Conservation (phyloP, 1,140 invertebrate species). For the Bombyx mandarina region DNA sequence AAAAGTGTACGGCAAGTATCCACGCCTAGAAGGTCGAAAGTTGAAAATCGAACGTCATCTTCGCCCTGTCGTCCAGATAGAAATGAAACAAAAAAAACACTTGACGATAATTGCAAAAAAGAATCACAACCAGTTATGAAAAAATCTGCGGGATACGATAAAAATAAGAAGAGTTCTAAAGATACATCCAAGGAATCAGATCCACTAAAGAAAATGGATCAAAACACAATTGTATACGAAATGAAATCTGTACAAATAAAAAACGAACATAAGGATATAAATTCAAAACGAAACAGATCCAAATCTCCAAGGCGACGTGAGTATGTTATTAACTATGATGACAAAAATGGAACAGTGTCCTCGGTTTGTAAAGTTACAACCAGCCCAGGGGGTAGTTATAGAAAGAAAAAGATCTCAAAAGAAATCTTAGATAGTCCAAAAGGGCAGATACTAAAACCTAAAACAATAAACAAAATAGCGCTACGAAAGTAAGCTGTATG, state of each 20-base stretch:
- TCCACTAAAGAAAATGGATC: background rate
- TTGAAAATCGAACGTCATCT: background rate
- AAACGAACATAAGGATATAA: conserved; percentile 16
- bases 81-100: background rate
- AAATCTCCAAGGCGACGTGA: conserved; percentile 36
- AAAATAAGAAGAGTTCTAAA: background rate
- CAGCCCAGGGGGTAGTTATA: conserved; percentile 27
- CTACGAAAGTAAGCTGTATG: conserved; percentile 61
- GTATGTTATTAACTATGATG: conserved; percentile 64
- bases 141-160: background rate
- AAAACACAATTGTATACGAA: conserved; percentile 5
- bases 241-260: conserved; percentile 16
- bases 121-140: background rate
- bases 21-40: background rate
- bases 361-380: conserved; percentile 51
- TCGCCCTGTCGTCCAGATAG: background rate
- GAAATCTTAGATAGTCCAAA: conserved; percentile 34
- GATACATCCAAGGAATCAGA: background rate
- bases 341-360: conserved; percentile 63
- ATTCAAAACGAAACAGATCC: conserved; percentile 13
- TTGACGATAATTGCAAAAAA: conserved; percentile 1
- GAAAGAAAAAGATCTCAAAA: conserved; percentile 33
- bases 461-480: conserved; percentile 39
- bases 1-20: too few species aligned
- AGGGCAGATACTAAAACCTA: conserved; percentile 31